phyloP scores from a whole-genome alignment of 1,140 invertebrate species.

The Ditylenchus dipsaci region DNA sequence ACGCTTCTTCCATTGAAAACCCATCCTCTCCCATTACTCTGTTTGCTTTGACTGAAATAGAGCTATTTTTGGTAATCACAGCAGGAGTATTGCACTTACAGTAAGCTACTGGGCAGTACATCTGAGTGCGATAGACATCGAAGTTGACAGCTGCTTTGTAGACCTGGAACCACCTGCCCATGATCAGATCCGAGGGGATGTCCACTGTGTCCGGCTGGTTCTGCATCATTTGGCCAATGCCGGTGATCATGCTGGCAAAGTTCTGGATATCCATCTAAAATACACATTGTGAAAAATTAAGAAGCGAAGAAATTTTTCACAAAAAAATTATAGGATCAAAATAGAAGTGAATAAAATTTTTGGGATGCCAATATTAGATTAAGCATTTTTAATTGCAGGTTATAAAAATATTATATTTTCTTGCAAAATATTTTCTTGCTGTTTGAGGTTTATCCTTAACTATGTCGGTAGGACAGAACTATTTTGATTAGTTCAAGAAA shows the following conservation, averaged over 20 bases:
- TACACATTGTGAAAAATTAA: too few species aligned
- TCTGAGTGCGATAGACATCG: slow-evolving; percentile 56
- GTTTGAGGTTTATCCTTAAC: too few species aligned
- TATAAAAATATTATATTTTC: too few species aligned
- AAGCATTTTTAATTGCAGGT: too few species aligned
- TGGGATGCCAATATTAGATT: too few species aligned
- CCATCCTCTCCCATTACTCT: slow-evolving; percentile 57
- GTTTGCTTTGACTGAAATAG: slow-evolving; percentile 52
- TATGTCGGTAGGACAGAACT: too few species aligned
- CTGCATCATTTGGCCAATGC: slow-evolving; percentile 56
- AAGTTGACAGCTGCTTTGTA: slow-evolving; percentile 59
- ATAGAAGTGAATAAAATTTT: too few species aligned
- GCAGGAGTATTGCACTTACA: slow-evolving; percentile 43
- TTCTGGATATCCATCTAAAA: slow-evolving; percentile 57
- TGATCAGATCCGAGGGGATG: slow-evolving; percentile 51
- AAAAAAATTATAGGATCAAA: too few species aligned
- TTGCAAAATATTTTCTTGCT: too few species aligned
- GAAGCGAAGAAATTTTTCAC: too few species aligned
- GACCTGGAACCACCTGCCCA: slow-evolving; percentile 57
- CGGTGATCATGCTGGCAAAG: slow-evolving; percentile 52
- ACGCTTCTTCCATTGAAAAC: slow-evolving; percentile 57
- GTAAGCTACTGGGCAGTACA: slow-evolving; percentile 58
- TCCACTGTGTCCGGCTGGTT: slow-evolving; percentile 55
- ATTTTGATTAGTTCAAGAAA: too few species aligned
- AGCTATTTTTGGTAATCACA: slow-evolving; percentile 13